Conservation (phyloP, 1,140 invertebrate genomes). For the Belonocnema kinseyi region DNA sequence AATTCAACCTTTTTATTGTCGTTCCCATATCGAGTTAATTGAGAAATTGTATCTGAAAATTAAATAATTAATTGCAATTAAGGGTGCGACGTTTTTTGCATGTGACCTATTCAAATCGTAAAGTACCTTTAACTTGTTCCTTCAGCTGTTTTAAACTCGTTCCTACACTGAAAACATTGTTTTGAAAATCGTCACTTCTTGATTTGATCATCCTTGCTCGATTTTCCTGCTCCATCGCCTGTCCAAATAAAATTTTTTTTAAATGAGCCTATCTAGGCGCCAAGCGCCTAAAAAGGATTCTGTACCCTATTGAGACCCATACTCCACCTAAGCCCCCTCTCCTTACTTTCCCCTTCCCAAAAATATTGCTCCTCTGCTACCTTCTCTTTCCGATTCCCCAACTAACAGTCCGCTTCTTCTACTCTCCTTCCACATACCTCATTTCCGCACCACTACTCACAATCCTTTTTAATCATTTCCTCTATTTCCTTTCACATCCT, state of each 20-base stretch:
- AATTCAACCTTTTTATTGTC: conserved; percentile 78
- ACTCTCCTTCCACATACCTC: no score
- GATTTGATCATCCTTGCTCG: conserved; percentile 59
- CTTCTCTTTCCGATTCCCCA: no score
- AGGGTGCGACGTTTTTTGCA: not conserved
- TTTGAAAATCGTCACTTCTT: conserved; percentile 66
- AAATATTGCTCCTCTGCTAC: no score
- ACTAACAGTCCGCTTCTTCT: no score
- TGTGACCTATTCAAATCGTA: no score
- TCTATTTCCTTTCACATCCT: no score
- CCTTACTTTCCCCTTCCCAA: no score
- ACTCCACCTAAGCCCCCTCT: no score
- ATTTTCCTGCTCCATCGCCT: conserved; percentile 54
- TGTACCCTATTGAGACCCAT: no score
- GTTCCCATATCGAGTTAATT: conserved; percentile 76
- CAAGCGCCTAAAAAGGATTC: not conserved
- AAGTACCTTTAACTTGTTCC: conserved; percentile 60
- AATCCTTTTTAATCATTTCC: no score
- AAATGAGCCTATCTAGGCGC: no score
- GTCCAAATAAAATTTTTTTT: conserved; percentile 30
- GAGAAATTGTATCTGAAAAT: conserved; percentile 65
- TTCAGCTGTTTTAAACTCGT: conserved; percentile 65
- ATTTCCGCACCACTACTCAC: no score
- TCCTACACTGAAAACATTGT: conserved; percentile 66
- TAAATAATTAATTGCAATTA: not conserved